Conservation (phyloP, 2,113 vertebrate genomes). For the Gallinago paraguaiae region DNA sequence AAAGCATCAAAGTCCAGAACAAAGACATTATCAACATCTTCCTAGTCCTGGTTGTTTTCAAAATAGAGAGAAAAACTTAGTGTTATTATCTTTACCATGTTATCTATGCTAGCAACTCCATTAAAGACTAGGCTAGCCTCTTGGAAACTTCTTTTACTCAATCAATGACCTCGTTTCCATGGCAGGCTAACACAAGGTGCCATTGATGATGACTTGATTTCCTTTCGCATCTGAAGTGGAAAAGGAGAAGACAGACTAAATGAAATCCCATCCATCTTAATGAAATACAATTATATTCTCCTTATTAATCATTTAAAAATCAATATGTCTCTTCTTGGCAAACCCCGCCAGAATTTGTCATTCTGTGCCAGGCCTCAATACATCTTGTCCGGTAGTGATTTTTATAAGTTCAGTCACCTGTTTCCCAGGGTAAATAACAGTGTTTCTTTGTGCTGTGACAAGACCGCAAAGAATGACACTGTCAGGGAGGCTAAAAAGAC, state of each 20-base stretch:
- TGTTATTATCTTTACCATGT: conserved; percentile 35
- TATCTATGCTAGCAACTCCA: conserved; percentile 69
- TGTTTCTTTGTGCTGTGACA: conserved; percentile 62
- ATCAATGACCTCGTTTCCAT: conserved; percentile 92
- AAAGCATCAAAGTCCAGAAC: not conserved
- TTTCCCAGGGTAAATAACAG: conserved; percentile 87
- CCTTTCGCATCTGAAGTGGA: conserved; percentile 92
- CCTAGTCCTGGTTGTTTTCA: not conserved
- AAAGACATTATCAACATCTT: not conserved
- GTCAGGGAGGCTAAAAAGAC: conserved; percentile 10
- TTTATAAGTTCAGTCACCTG: conserved; percentile 97
- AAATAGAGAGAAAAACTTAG: not conserved
- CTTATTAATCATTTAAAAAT: conserved; percentile 99
- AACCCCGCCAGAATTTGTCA: conserved; percentile 96
- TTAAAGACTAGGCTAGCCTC: conserved; percentile 74
- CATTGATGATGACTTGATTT: conserved; percentile 93
- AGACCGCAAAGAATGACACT: not conserved
- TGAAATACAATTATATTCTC: conserved; percentile 99
- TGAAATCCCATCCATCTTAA: conserved; percentile 99
- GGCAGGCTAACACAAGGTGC: conserved; percentile 89
- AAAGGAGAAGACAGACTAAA: conserved; percentile 97
- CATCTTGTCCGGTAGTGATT: conserved; percentile 93
- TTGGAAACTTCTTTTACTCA: conserved; percentile 78
- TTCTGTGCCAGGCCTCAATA: conserved; percentile 89
- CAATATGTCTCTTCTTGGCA: conserved; percentile 98